Conservation (phyloP, 2,113 vertebrate species). For the Connochaetes taurinus region DNA sequence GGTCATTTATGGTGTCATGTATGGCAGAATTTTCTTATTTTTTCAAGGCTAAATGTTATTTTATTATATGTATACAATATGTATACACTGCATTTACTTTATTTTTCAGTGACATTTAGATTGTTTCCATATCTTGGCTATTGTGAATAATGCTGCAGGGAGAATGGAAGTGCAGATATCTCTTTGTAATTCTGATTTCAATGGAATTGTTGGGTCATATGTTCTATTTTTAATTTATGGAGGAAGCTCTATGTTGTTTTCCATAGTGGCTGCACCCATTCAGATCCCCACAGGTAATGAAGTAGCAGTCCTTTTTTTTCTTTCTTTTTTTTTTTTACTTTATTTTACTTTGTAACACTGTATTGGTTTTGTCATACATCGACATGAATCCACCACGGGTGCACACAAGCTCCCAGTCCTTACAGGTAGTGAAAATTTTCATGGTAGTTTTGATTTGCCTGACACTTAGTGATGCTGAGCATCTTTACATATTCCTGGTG, state of each 20-base stretch:
- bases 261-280: background rate
- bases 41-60: background rate
- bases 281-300: background rate
- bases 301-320: background rate
- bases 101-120: background rate
- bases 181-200: background rate
- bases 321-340: too few species aligned
- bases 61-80: background rate
- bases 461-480: background rate
- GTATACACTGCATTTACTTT: background rate
- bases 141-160: background rate
- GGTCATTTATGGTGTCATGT: background rate
- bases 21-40: background rate
- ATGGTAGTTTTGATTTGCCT: background rate
- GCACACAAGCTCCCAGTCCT: too few species aligned
- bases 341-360: too few species aligned
- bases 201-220: background rate
- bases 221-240: background rate
- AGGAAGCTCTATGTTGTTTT: background rate
- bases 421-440: background rate
- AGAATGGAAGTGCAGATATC: background rate
- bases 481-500: background rate
- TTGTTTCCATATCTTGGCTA: background rate
- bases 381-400: too few species aligned
- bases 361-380: too few species aligned